A percentile compares a stretch with the other conserved stretches of the same genome.
Conservation (phyloP, 2,888 invertebrate species). For the Andrena praecox region DNA sequence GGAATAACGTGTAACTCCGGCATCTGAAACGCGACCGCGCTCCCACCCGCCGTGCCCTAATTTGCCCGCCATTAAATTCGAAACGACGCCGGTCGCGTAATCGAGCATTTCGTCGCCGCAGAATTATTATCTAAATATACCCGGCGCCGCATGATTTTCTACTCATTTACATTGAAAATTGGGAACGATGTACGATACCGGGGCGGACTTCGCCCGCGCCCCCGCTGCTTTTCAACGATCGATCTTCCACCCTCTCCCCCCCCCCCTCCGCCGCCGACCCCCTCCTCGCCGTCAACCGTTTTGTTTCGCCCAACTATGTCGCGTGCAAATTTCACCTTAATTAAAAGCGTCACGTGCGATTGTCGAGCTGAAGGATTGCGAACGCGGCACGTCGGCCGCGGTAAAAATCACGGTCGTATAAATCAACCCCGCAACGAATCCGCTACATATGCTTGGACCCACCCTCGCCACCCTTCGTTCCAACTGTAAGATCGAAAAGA, state of each 20-base stretch:
- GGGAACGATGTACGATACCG: constrained; percentile 55
- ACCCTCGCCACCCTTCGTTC: background rate
- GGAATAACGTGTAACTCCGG: constrained; percentile 9
- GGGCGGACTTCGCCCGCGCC: background rate
- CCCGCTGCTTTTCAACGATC: constrained; percentile 34
- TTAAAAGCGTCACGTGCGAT: constrained; percentile 66
- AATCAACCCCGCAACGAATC: constrained; percentile 32
- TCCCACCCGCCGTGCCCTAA: background rate
- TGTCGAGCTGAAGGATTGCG: constrained; percentile 41
- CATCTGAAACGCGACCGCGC: background rate
- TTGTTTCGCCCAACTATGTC: constrained; percentile 51
- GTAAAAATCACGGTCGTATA: constrained; percentile 44
- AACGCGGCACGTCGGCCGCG: constrained; percentile 16
- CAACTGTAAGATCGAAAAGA: background rate
- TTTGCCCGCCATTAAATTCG: constrained; percentile 26
- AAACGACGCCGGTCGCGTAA: background rate
- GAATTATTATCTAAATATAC: constrained; percentile 40
- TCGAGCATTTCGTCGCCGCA: constrained; percentile 35
- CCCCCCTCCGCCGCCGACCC: too few relatives aligned
- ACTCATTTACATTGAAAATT: constrained; percentile 50
- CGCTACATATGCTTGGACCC: background rate
- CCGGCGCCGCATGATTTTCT: constrained; percentile 31
- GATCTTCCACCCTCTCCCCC: constrained; percentile 27
- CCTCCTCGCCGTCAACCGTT: constrained; percentile 23
- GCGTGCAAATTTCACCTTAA: constrained; percentile 66